Percentiles rank a stretch among this genome's conserved stretches.
These are phyloP conservation scores for Elachura formosa DNA, from an alignment of 2,113 vertebrate species.

Conservation along the genomic window DNA sequence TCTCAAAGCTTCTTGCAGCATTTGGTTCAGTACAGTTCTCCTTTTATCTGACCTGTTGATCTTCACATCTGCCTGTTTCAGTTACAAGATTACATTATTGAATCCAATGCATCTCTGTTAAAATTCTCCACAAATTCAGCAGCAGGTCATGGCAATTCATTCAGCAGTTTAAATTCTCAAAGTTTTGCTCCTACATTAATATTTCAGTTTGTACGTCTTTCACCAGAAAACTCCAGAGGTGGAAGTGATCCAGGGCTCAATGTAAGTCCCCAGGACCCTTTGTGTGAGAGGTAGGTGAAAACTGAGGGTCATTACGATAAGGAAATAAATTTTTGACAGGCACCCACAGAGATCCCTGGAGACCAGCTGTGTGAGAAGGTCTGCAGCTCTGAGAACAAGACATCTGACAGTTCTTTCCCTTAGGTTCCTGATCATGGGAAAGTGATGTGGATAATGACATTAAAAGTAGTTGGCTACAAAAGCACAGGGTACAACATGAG, in stretches of 20 bases:
- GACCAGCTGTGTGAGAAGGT: neutral
- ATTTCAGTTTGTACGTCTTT: neutral
- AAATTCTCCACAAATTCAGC: neutral
- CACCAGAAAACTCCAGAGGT: neutral
- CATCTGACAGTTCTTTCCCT: neutral
- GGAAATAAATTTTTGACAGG: neutral
- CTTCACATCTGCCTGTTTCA: neutral
- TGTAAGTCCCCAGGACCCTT: neutral
- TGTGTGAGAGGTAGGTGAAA: neutral
- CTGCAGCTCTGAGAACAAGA: neutral
- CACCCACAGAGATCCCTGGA: neutral
- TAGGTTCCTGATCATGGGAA: neutral
- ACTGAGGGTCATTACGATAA: neutral
- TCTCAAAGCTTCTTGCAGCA: neutral
- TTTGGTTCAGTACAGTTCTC: neutral
- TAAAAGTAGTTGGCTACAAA: neutral
- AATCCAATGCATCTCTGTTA: neutral
- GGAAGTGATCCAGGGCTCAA: neutral
- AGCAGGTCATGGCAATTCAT: fast-evolving
- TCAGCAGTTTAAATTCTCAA: neutral
- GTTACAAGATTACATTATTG: neutral
- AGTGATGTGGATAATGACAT: neutral
- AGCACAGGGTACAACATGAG: neutral
- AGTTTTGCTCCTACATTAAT: neutral
- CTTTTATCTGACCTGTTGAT: neutral